Percentiles rank a stretch among this genome's conserved stretches.
These are phyloP conservation scores for Notarius quadriscutis DNA, from an alignment of 2,113 vertebrate genomes.

Conservation along the genomic window DNA sequence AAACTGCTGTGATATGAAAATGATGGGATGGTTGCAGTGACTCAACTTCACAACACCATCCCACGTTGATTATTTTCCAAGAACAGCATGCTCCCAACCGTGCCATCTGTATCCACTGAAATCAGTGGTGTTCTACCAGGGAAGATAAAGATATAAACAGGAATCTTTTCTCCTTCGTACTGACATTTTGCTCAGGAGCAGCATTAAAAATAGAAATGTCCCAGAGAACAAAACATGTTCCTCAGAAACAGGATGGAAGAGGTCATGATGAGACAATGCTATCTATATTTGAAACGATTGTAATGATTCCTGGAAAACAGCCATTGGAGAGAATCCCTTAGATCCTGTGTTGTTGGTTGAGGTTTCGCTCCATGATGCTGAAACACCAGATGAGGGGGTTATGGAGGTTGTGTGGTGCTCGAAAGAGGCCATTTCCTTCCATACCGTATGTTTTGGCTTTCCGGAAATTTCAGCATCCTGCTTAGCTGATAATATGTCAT, in stretches of 20 bases:
- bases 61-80: not conserved
- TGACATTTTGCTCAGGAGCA: not conserved
- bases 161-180: not conserved
- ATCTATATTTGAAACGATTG: not conserved
- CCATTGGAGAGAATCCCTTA: not conserved
- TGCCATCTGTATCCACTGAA: not conserved
- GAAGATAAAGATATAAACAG: not conserved
- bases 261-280: conserved; percentile 17
- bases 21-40: not conserved
- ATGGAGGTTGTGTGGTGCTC: not conserved
- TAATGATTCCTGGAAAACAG: conserved; percentile 13
- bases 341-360: not conserved
- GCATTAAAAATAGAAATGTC: not conserved
- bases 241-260: conserved; percentile 18
- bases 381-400: conserved; percentile 14
- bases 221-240: not conserved
- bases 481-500: not conserved
- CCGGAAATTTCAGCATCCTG: conserved; percentile 23
- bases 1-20: not conserved
- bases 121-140: not conserved
- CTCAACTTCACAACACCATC: not conserved
- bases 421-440: conserved; percentile 21
- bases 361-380: not conserved
- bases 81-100: not conserved
- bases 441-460: not conserved